Conservation (phyloP, 2,113 vertebrate genomes). For the Formicarius rufipectus region DNA sequence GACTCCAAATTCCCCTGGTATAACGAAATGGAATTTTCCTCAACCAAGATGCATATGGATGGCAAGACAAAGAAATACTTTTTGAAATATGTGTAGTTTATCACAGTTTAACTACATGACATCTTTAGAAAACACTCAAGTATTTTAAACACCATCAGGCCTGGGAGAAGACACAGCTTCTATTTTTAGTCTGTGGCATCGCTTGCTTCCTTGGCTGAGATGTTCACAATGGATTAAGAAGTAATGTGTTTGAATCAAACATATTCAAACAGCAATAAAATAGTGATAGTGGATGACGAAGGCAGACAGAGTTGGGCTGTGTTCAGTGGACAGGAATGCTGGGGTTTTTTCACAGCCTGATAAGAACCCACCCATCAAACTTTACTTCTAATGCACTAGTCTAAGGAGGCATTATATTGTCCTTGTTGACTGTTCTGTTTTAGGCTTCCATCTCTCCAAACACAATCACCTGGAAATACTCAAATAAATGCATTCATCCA, state of each 20-base stretch:
- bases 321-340: background rate
- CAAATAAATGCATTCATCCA: background rate
- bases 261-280: background rate
- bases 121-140: background rate
- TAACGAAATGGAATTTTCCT: background rate
- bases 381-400: background rate
- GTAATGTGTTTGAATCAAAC: background rate
- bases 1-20: background rate
- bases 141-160: background rate
- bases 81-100: background rate
- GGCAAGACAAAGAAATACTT: background rate
- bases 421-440: background rate
- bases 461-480: background rate
- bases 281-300: background rate
- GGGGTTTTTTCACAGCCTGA: background rate
- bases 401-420: background rate
- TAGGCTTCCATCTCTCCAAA: background rate
- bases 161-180: background rate
- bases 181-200: background rate
- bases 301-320: background rate
- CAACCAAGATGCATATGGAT: background rate
- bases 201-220: background rate
- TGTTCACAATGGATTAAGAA: background rate
- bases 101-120: background rate
- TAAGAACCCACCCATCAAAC: background rate